Evolutionary conservation across 2,113 vertebrate species (phyloP).

Genomic region (Lepidiolamprologus cunningtoni): DNA sequence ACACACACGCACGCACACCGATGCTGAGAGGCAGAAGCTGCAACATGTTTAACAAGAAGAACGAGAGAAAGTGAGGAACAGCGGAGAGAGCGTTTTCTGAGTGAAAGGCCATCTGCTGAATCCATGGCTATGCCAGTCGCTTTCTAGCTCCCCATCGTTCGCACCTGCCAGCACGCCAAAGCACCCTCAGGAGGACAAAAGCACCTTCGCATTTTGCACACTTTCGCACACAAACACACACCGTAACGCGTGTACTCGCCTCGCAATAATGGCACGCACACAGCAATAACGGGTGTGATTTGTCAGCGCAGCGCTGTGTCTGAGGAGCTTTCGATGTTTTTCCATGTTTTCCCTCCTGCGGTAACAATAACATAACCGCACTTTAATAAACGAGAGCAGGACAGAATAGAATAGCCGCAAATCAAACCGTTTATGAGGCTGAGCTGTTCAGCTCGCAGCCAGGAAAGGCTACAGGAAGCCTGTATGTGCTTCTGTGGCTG

Average conservation of each 20-base stretch:
- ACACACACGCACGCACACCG: neutral
- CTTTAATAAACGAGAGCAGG: slow-evolving; percentile 60
- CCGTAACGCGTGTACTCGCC: neutral
- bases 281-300: slow-evolving; percentile 58
- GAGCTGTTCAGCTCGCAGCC: slow-evolving; percentile 12
- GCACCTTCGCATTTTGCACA: neutral
- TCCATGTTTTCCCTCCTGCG: slow-evolving; percentile 49
- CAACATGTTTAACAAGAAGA: slow-evolving; percentile 53
- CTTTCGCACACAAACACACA: slow-evolving; percentile 31
- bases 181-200: slow-evolving; percentile 44
- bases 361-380: slow-evolving; percentile 60
- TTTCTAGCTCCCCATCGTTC: slow-evolving; percentile 21
- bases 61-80: slow-evolving; percentile 34
- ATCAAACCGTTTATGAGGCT: slow-evolving; percentile 58
- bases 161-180: slow-evolving; percentile 56
- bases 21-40: slow-evolving; percentile 32
- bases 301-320: slow-evolving; percentile 48
- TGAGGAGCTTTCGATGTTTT: slow-evolving; percentile 53
- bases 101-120: slow-evolving; percentile 62
- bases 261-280: slow-evolving; percentile 38
- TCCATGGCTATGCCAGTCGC: slow-evolving; percentile 35
- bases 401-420: slow-evolving; percentile 47
- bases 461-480: slow-evolving; percentile 2
- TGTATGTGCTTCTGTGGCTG: neutral
- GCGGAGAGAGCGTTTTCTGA: slow-evolving; percentile 26